Percentiles rank a stretch among this genome's conserved stretches.
Evolutionary conservation across 2,113 vertebrate species (phyloP).

Genomic region (Ploceus nigricollis): DNA sequence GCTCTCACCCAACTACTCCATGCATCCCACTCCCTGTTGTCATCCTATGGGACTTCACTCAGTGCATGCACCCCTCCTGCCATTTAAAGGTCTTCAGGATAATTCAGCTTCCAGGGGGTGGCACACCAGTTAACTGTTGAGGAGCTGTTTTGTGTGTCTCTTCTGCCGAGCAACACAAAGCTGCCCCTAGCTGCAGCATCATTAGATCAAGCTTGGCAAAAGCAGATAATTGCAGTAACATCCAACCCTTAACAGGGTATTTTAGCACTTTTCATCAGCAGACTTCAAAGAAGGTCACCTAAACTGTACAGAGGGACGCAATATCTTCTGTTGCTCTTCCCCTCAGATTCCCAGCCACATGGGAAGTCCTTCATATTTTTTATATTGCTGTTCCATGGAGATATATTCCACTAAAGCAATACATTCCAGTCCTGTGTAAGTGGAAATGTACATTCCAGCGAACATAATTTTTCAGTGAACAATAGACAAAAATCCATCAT

Average conservation of each 20-base stretch:
- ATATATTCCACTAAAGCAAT: background rate
- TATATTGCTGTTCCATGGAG: background rate
- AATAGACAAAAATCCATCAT: background rate
- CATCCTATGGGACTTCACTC: background rate
- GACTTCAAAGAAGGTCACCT: background rate
- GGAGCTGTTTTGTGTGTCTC: background rate
- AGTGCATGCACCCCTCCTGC: rapidly evolving
- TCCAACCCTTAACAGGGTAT: background rate
- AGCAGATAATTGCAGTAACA: background rate
- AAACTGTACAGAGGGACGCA: background rate
- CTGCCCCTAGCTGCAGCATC: background rate
- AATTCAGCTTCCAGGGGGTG: background rate
- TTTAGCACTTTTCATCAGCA: background rate
- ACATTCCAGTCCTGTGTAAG: background rate
- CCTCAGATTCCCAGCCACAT: background rate
- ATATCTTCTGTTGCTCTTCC: background rate
- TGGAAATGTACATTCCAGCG: background rate
- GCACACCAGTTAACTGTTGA: background rate
- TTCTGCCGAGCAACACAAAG: background rate
- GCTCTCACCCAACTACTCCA: background rate
- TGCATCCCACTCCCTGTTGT: background rate
- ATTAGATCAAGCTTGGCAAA: background rate
- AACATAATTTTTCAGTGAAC: background rate
- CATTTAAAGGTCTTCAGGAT: background rate
- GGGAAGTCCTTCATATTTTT: background rate